Percentiles rank a stretch among this genome's conserved stretches.
Evolutionary conservation across 2,113 vertebrate species (phyloP).

Genomic region (Lepisosteus oculatus): DNA sequence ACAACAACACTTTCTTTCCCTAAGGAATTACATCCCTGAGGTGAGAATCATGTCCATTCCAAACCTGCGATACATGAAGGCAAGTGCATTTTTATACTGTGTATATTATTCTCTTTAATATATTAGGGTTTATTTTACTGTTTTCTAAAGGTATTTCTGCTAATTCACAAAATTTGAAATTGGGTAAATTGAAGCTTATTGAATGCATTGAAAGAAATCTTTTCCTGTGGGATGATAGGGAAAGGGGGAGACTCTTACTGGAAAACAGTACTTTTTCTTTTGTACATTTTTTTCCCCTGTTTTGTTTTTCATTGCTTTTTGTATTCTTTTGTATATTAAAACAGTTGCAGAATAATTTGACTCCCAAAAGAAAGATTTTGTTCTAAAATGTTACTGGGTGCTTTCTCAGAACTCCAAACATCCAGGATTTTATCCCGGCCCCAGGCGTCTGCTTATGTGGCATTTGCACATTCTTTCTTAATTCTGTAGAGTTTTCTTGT

Average conservation of each 20-base stretch:
- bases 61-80: conserved; percentile 94
- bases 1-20: conserved; percentile 23
- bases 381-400: no score
- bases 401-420: no score
- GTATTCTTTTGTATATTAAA: background rate
- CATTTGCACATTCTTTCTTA: no score
- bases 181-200: background rate
- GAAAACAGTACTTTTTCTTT: no score
- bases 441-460: no score
- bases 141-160: no score
- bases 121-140: background rate
- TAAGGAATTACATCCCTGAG: conserved; percentile 95
- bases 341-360: no score
- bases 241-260: no score
- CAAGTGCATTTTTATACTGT: conserved; percentile 48
- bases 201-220: background rate
- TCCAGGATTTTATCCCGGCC: no score
- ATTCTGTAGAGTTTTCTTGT: no score
- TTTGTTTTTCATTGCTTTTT: background rate
- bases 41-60: conserved; percentile 99
- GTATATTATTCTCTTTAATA: background rate
- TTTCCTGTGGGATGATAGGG: no score
- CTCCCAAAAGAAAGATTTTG: no score
- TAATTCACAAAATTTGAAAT: background rate
- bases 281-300: background rate